These are phyloP conservation scores for Rhinolophus sinicus DNA, from an alignment of 2,113 vertebrate genomes.

Conservation along the genomic window DNA sequence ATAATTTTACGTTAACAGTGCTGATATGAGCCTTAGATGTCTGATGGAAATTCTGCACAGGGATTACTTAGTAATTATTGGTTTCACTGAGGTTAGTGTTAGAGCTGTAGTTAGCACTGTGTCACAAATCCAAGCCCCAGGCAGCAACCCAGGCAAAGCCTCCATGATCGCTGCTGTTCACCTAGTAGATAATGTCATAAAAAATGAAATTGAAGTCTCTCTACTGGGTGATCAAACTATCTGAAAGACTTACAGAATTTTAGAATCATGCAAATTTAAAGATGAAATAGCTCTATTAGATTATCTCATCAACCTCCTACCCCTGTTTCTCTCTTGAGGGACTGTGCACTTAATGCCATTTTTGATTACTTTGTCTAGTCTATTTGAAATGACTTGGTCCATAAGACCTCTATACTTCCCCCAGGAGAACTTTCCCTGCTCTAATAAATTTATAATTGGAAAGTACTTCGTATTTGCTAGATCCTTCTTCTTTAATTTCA, in stretches of 20 bases:
- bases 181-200: slow-evolving; percentile 69
- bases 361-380: slow-evolving; percentile 63
- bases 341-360: slow-evolving; percentile 28
- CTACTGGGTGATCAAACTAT: slow-evolving; percentile 55
- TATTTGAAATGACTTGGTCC: slow-evolving; percentile 61
- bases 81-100: slow-evolving; percentile 69
- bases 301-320: slow-evolving; percentile 61
- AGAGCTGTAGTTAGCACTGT: slow-evolving; percentile 15
- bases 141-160: slow-evolving; percentile 57
- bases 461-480: slow-evolving; percentile 58
- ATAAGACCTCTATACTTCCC: slow-evolving; percentile 50
- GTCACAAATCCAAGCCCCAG: slow-evolving; percentile 54
- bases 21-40: slow-evolving; percentile 32
- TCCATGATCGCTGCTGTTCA: slow-evolving; percentile 52
- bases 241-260: slow-evolving; percentile 62
- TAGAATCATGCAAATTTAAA: slow-evolving; percentile 65
- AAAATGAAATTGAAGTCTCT: slow-evolving; percentile 72
- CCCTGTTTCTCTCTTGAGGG: slow-evolving; percentile 23
- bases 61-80: slow-evolving; percentile 68
- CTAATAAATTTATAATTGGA: slow-evolving; percentile 56
- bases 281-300: slow-evolving; percentile 56
- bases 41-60: slow-evolving; percentile 65
- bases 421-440: slow-evolving; percentile 61
- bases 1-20: slow-evolving; percentile 65
- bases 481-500: neutral